Evolutionary conservation across 2,888 invertebrate species (phyloP).

Genomic region (Chloromyia formosa): DNA sequence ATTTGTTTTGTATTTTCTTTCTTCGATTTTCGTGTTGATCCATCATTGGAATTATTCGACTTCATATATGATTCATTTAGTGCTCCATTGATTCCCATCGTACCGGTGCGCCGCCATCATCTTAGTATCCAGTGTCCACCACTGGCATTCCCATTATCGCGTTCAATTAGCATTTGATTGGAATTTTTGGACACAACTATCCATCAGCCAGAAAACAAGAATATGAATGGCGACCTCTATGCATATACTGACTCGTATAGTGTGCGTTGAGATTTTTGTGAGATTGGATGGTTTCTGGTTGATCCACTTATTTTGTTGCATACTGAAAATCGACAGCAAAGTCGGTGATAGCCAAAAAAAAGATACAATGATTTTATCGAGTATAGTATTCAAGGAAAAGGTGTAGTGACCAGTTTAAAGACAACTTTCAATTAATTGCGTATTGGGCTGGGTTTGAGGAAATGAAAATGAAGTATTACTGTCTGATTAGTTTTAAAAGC

Average conservation of each 20-base stretch:
- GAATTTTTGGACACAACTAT: slow-evolving; percentile 23
- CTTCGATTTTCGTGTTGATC: neutral
- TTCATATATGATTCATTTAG: slow-evolving; percentile 21
- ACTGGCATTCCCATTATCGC: slow-evolving; percentile 14
- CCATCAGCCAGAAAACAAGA: neutral
- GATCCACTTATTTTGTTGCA: neutral
- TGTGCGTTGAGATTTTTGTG: neutral
- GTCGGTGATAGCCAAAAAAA: too few relatives aligned
- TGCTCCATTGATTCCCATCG: slow-evolving; percentile 27
- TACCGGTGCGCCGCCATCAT: slow-evolving; percentile 1
- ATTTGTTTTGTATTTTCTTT: too few relatives aligned
- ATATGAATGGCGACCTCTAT: too few relatives aligned
- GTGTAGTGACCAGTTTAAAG: neutral
- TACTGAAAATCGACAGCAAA: too few relatives aligned
- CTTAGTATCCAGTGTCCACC: neutral
- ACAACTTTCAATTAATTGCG: slow-evolving; percentile 24
- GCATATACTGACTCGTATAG: too few relatives aligned
- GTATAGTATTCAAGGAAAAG: too few relatives aligned
- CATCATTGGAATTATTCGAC: neutral
- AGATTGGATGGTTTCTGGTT: neutral
- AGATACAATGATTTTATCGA: too few relatives aligned
- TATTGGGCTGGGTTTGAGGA: neutral
- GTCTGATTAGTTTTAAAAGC: neutral
- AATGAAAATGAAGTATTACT: neutral
- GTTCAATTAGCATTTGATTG: slow-evolving; percentile 29